These are phyloP conservation scores for Vanacampus margaritifer DNA, from an alignment of 2,113 vertebrate genomes.

Conservation along the genomic window DNA sequence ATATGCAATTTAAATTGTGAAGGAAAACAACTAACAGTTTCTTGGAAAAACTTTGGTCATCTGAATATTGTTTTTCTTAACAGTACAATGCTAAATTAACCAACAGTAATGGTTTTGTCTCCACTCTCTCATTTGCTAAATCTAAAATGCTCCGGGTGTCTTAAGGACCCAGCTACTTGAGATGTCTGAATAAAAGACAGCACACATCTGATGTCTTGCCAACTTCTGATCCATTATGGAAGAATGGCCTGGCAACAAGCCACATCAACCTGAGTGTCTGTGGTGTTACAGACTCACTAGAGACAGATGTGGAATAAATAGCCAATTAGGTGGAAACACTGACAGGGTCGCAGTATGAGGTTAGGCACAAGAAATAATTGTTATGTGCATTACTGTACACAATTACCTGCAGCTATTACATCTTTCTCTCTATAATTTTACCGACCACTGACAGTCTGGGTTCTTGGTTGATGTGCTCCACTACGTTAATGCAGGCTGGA, in stretches of 20 bases:
- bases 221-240: constrained; percentile 35
- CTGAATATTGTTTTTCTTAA: not conserved
- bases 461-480: constrained; percentile 13
- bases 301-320: not conserved
- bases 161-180: constrained; percentile 21
- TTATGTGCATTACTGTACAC: not conserved
- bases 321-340: not conserved
- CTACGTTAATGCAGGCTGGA: constrained; percentile 45
- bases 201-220: constrained; percentile 32
- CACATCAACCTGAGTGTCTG: constrained; percentile 8
- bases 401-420: not conserved
- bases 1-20: too few relatives aligned
- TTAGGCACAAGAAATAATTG: not conserved
- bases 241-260: constrained; percentile 32
- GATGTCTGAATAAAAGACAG: constrained; percentile 23
- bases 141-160: constrained; percentile 3
- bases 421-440: not conserved
- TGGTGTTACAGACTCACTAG: not conserved
- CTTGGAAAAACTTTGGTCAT: not conserved
- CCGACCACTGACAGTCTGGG: not conserved
- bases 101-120: constrained; percentile 24
- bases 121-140: constrained; percentile 8
- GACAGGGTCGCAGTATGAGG: not conserved
- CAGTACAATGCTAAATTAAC: not conserved
- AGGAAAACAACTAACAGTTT: too few relatives aligned